Conservation (phyloP, 2,888 invertebrate genomes). For the Torymus aiolomorphi region DNA sequence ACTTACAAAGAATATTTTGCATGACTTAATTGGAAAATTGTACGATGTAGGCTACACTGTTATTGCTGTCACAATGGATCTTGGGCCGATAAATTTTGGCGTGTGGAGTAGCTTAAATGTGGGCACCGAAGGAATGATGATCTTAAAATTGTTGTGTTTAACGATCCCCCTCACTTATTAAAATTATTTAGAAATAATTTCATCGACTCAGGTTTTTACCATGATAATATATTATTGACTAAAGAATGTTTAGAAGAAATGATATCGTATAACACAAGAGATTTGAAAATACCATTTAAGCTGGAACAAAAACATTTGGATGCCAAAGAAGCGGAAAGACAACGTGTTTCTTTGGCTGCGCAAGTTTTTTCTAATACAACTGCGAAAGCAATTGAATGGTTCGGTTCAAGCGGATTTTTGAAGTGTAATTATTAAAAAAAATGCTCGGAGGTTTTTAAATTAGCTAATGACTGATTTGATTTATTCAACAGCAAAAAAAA, state of each 20-base stretch:
- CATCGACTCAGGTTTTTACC: constrained; percentile 7
- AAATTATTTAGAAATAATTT: too few relatives aligned
- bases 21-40: too few relatives aligned
- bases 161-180: constrained; percentile 45
- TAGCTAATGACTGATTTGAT: constrained; percentile 45
- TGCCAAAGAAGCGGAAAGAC: too few relatives aligned
- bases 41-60: too few relatives aligned
- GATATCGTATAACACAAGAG: background rate
- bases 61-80: too few relatives aligned
- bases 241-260: constrained; percentile 14
- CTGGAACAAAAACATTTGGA: too few relatives aligned
- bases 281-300: constrained; percentile 8
- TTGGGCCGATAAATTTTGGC: too few relatives aligned
- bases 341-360: too few relatives aligned
- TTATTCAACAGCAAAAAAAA: constrained; percentile 16
- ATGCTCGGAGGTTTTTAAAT: background rate
- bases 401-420: constrained; percentile 6
- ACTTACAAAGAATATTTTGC: too few relatives aligned
- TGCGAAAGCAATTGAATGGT: constrained; percentile 17
- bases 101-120: too few relatives aligned
- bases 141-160: constrained; percentile 28
- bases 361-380: too few relatives aligned
- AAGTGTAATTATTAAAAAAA: constrained; percentile 1
- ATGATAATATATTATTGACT: background rate
- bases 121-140: too few relatives aligned